Evolutionary conservation across 1,140 invertebrate species (phyloP), one percentile per base, ranked within the genome.

Genomic region (Reticulitermes speratus): DNA sequence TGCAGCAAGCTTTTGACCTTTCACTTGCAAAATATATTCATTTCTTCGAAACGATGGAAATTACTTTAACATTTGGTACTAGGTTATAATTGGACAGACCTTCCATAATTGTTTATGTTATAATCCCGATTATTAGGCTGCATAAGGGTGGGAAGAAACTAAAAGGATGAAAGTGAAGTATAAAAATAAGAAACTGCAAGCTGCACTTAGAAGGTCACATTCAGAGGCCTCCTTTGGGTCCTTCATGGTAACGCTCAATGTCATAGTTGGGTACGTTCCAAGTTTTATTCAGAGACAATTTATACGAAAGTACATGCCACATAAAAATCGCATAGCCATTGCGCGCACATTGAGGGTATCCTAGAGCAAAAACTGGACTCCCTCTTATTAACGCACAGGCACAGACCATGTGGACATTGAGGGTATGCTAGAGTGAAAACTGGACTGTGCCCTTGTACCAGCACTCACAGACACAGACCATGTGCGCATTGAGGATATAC

Each of bases 201-300:
- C 5, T 30, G 9, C 8, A 30, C 65, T n/a, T 75, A 30, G 65
- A 30, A 75, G n/a, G 65, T 8, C 65, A 75, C 65, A 25, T 75
- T 14, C 14, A 75, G 65, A 65, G 59, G 59, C 59, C 59, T 65
- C 59, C 59, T 23, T 23, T 65, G 59, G 65, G 65, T 25, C 25
- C 25, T 75, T 30, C 65, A 30, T 75, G 65, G 0, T 75, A 75
- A 0, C 16, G 14, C 65, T 75, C 30, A 75, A 75, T 75, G 25
- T 8, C n/a, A 30, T 6, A 8, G 7, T 75, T 75, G 65, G 65
- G n/a, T 30, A 30, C n/a, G n/a, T 8, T 25, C 65, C 65, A 75
- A 75, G 65, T 75, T 75, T 75, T 75, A 75, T 30, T 75, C 25
- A 75, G 65, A 75, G 65, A 75, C 65, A 75, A 75, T n/a, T 75